Percentiles rank a stretch among this genome's conserved stretches.
These are phyloP conservation scores for Tetranychus piercei DNA, from an alignment of 2,888 invertebrate genomes.

Conservation along the genomic window DNA sequence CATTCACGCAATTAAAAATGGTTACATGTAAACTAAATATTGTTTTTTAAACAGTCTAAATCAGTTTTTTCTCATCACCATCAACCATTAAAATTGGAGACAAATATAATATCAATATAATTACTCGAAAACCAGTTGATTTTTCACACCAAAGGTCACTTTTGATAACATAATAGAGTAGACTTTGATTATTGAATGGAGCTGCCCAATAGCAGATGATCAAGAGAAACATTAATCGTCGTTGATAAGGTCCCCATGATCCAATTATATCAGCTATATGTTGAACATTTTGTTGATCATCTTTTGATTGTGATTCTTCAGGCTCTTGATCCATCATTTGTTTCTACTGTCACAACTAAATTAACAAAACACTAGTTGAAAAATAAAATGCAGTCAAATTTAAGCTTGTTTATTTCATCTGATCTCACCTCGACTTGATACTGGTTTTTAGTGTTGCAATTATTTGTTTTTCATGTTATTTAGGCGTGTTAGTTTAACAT, in stretches of 20 bases:
- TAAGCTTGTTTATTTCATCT: no score
- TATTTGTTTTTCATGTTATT: no score
- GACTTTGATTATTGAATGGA: not conserved
- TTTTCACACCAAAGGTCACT: constrained; percentile 9
- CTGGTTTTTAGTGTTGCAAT: no score
- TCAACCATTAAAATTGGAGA: not conserved
- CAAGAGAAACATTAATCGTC: not conserved
- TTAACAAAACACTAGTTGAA: no score
- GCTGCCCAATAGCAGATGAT: not conserved
- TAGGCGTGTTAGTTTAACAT: no score
- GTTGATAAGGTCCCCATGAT: constrained; percentile 10
- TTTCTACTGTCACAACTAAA: no score
- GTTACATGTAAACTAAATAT: not conserved
- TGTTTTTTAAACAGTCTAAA: not conserved
- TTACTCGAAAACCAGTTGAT: not conserved
- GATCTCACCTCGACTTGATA: no score
- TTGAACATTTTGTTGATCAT: not conserved
- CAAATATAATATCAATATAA: not conserved
- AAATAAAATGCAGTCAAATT: no score
- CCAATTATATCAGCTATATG: constrained; percentile 10
- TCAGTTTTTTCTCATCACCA: not conserved
- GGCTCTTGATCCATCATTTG: no score
- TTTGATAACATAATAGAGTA: constrained; percentile 1
- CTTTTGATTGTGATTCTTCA: no score
- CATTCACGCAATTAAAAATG: not conserved